Evolutionary conservation across 2,888 invertebrate species (phyloP).

Genomic region (Drosophila basisetae): DNA sequence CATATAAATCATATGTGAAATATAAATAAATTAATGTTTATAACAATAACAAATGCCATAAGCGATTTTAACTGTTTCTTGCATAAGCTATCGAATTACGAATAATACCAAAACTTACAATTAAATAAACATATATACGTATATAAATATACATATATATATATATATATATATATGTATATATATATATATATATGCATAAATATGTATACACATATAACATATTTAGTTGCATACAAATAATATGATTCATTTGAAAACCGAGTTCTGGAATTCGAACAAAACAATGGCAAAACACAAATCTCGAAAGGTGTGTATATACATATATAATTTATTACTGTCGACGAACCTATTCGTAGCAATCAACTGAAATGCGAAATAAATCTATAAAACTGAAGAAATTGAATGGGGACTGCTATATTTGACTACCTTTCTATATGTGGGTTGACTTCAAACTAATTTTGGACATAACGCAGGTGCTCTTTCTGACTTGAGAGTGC

Average conservation of each 20-base stretch:
- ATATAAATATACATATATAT: constrained; percentile 7
- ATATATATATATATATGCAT: constrained; percentile 10
- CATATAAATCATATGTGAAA: constrained; percentile 53
- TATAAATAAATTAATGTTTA: constrained; percentile 72
- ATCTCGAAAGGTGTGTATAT: constrained; percentile 42
- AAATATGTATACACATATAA: constrained; percentile 9
- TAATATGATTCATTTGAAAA: constrained; percentile 26
- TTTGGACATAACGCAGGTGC: neutral
- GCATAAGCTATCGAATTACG: constrained; percentile 56
- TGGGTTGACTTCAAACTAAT: neutral
- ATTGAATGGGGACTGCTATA: neutral
- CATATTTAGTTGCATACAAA: constrained; percentile 30
- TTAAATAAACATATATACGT: constrained; percentile 21
- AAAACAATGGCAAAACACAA: constrained; percentile 14
- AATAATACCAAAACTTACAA: constrained; percentile 42
- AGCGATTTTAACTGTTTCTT: constrained; percentile 74
- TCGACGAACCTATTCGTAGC: constrained; percentile 30
- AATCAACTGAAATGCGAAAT: constrained; percentile 56
- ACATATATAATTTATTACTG: constrained; percentile 30
- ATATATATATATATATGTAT: constrained; percentile 8
- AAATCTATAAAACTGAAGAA: constrained; percentile 62
- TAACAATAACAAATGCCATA: constrained; percentile 66
- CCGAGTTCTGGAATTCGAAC: constrained; percentile 38
- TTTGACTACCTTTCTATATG: neutral
- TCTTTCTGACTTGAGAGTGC: neutral